A percentile compares a stretch with the other conserved stretches of the same genome.
Conservation (phyloP, 1,140 invertebrate species). For the Pogonus chalceus region DNA sequence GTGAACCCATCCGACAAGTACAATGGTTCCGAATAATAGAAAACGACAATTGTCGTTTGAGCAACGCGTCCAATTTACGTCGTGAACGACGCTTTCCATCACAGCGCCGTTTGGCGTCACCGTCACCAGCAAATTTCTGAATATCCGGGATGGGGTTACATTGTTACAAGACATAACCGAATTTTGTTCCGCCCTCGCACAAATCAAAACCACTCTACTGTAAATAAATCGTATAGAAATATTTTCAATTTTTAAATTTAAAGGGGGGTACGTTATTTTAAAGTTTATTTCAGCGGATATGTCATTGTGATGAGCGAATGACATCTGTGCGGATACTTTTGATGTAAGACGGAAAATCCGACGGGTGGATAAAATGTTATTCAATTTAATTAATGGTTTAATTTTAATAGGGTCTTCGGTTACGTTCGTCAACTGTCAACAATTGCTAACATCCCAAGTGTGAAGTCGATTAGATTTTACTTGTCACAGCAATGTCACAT, state of each 20-base stretch:
- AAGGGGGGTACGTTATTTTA: slow-evolving; percentile 20
- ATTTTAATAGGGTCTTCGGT: slow-evolving; percentile 18
- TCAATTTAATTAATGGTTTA: slow-evolving; percentile 32
- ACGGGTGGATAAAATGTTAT: slow-evolving; percentile 20
- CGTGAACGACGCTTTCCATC: too few species aligned
- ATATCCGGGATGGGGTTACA: slow-evolving; percentile 21
- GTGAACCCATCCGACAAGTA: too few species aligned
- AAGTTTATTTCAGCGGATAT: slow-evolving; percentile 25
- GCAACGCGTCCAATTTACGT: too few species aligned
- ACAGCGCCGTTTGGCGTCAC: background rate
- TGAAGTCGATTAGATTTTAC: too few species aligned
- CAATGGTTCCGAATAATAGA: too few species aligned
- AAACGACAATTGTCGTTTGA: too few species aligned
- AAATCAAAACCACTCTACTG: slow-evolving; percentile 23
- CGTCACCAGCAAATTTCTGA: background rate
- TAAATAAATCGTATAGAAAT: slow-evolving; percentile 30
- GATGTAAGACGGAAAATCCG: slow-evolving; percentile 29
- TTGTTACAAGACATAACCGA: slow-evolving; percentile 24
- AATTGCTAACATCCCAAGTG: background rate
- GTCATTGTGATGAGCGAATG: slow-evolving; percentile 14
- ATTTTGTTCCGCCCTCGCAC: slow-evolving; percentile 26
- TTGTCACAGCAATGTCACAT: too few species aligned
- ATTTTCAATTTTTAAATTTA: slow-evolving; percentile 29
- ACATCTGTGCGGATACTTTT: slow-evolving; percentile 5
- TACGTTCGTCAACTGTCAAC: slow-evolving; percentile 2